Evolutionary conservation across 2,113 vertebrate genomes (phyloP).

Genomic region (Channa maculata): DNA sequence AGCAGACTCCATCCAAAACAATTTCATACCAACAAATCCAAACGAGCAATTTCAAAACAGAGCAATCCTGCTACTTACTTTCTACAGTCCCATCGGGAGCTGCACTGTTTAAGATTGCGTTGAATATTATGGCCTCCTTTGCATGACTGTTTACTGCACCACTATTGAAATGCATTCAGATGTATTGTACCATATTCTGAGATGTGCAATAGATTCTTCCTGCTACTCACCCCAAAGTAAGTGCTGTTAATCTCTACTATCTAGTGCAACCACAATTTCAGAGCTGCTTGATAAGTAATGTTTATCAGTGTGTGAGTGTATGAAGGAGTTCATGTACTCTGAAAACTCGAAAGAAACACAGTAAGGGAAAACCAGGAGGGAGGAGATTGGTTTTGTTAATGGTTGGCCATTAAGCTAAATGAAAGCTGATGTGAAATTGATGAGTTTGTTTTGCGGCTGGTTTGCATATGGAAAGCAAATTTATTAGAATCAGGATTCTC

Average conservation of each 20-base stretch:
- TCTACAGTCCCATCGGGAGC: conserved; percentile 31
- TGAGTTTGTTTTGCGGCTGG: conserved; percentile 69
- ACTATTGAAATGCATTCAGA: conserved; percentile 64
- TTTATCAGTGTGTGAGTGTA: not conserved
- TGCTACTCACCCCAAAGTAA: conserved; percentile 26
- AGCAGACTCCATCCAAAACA: not conserved
- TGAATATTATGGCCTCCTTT: conserved; percentile 63
- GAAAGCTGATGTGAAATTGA: conserved; percentile 74
- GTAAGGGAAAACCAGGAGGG: conserved; percentile 28
- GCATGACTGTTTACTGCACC: conserved; percentile 53
- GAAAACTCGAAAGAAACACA: conserved; percentile 37
- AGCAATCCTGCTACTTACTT: conserved; percentile 13
- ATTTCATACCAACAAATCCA: not conserved
- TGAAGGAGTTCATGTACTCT: conserved; percentile 33
- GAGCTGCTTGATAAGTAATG: conserved; percentile 25
- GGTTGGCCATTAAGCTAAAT: conserved; percentile 72
- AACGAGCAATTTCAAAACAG: conserved; percentile 1
- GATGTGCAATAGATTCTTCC: conserved; percentile 57
- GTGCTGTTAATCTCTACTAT: conserved; percentile 45
- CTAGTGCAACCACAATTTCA: conserved; percentile 44
- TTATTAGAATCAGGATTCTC: conserved; percentile 58
- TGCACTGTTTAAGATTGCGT: conserved; percentile 42
- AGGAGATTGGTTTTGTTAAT: conserved; percentile 68
- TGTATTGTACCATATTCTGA: conserved; percentile 23
- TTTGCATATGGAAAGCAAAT: conserved; percentile 72